Evolutionary conservation across 35 echinoderm and acorn worm species (phyloP), one percentile per base, ranked within the genome.

Genomic region (Diadema setosum): DNA sequence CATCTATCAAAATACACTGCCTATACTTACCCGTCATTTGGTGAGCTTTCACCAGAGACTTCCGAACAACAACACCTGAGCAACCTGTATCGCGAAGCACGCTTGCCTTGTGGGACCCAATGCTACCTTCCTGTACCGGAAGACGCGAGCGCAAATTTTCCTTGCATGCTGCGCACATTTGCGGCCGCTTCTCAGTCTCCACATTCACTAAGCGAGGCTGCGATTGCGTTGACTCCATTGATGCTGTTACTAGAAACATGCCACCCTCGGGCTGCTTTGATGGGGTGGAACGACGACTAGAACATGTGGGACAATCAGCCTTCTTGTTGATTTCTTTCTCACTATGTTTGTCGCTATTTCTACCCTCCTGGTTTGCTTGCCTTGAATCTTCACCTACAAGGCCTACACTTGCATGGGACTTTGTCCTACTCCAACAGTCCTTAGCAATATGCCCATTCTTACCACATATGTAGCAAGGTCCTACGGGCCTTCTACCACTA

Each of bases 31-130:
- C 88, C 11, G 84, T 91, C 45, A 91, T 45, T 45, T 95, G 83
- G 0, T 86, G 23, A 14, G 73, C 21, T 3, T 45, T 46, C 1
- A 86, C 87, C 12, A 94, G 35, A 5, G 23, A 39, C 40, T 46
- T 84, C 45, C 56, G 69, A 18, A 90, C 58, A 4, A 94, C 92
- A 17, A 94, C 86, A 39, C 60, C 81, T 48, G 45, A 45, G 60
- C 87, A 94, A 18, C 92, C 92, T 67, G 56, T 90, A 76, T 94
- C 87, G 50, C 86, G 60, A 43, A 94, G 30, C 4, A 84, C 81
- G 26, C 39, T 32, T 9, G 87, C 88, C 24, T 80, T 55, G 11
- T 59, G 49, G 55, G 20, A 56, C 42, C 78, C 78, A 34, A 94
- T 39, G 16, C 12, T 30, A 27, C 87, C 93, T 27, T 90, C 35